Evolutionary conservation across 1,140 invertebrate species (phyloP).

Genomic region (Drosophila paulistorum): DNA sequence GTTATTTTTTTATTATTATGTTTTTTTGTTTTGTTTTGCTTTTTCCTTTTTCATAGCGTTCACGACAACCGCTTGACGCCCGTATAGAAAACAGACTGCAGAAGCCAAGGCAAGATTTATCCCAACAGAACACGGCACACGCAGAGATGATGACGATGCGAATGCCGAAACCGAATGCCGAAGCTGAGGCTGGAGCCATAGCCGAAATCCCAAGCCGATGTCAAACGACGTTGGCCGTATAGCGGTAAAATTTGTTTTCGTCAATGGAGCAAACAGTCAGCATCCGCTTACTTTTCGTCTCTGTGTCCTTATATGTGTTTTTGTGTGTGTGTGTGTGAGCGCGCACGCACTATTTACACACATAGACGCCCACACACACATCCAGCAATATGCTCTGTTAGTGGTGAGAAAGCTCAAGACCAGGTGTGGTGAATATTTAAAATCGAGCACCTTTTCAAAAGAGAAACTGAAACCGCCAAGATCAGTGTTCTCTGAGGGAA

Average conservation of each 20-base stretch:
- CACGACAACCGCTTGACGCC: conserved; percentile 79
- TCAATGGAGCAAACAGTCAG: conserved; percentile 66
- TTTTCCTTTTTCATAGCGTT: conserved; percentile 43
- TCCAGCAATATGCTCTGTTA: not conserved
- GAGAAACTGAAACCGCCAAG: not conserved
- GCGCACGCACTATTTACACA: conserved; percentile 34
- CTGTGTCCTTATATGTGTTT: not conserved
- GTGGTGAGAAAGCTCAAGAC: conserved; percentile 3
- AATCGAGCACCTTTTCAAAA: not conserved
- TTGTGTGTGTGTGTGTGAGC: conserved; percentile 30
- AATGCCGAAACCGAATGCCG: conserved; percentile 24
- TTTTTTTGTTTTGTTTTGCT: conserved; percentile 30
- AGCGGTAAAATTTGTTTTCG: conserved; percentile 51
- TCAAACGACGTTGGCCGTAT: conserved; percentile 22
- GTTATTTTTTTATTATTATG: conserved; percentile 14
- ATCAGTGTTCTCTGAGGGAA: not conserved
- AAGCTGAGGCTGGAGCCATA: conserved; percentile 29
- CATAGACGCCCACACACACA: not conserved
- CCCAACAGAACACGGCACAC: conserved; percentile 38
- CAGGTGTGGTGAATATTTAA: conserved; percentile 2
- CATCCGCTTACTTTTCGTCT: conserved; percentile 45
- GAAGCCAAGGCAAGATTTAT: conserved; percentile 70
- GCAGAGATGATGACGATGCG: conserved; percentile 55
- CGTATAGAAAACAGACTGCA: conserved; percentile 80
- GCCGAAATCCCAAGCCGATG: conserved; percentile 21